Conservation (phyloP, 2,113 vertebrate species). For the Tyto alba region DNA sequence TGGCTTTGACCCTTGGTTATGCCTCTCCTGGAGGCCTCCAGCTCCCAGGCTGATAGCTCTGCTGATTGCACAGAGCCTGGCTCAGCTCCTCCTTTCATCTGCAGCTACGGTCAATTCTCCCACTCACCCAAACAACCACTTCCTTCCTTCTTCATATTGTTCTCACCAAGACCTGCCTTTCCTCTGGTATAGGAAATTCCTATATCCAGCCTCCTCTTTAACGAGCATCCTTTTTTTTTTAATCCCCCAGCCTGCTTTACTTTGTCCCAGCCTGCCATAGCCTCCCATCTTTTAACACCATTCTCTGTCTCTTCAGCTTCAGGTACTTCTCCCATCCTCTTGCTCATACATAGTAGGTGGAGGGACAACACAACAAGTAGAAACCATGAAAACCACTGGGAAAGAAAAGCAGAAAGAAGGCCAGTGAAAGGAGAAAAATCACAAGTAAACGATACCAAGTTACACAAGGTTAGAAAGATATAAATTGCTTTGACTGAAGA, state of each 20-base stretch:
- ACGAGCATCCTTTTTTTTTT: not conserved
- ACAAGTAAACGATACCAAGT: not conserved
- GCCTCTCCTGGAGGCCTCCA: not conserved
- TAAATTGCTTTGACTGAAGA: not conserved
- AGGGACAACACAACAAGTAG: not conserved
- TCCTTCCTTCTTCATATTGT: conserved; percentile 54
- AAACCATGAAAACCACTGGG: not conserved
- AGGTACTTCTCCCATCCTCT: not conserved
- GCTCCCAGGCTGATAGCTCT: not conserved
- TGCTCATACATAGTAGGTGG: not conserved
- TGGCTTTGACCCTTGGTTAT: not conserved
- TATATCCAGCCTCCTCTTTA: not conserved
- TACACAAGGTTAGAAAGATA: not conserved
- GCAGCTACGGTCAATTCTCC: not conserved
- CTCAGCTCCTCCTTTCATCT: not conserved
- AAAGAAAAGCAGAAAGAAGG: not conserved
- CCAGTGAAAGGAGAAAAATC: not conserved
- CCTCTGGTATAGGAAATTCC: conserved; percentile 25
- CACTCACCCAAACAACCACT: not conserved
- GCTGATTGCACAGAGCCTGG: not conserved
- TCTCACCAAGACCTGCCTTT: conserved; percentile 44
- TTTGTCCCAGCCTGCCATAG: not conserved
- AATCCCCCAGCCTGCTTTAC: not conserved
- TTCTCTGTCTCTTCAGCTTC: not conserved
- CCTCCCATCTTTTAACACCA: not conserved